Base-by-base conservation (phyloP, 2,888 invertebrate species). In the Acleris cristana region DNA sequence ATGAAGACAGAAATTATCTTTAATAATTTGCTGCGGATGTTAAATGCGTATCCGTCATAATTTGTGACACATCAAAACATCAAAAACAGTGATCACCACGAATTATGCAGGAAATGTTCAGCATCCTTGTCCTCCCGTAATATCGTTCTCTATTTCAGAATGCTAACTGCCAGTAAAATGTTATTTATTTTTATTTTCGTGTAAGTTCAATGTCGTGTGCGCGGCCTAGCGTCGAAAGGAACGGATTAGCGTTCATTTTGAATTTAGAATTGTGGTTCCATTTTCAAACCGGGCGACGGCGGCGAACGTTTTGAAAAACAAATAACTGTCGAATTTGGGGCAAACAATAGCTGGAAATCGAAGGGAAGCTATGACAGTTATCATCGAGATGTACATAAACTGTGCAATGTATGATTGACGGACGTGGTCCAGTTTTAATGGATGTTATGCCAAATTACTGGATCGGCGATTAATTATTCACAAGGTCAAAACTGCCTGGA, bases 141-240 rank as follows among this genome's bases (percentile, higher is more conserved):
- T 51, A 60, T 34, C 19, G n/a, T 19, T 34, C 72, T 73, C 72
- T 77, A 74, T 77, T 80, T 76, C 80, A 80, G 83, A 78, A 74
- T 74, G 69, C 23, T 53, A 57, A 64, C 51, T 21, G 52, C 48
- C 66, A 67, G 62, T 67, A 34, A 56, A 66, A 48, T 61, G 62
- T 72, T 71, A 77, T 71, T 76, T 77, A 77, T 73, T 80, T 79
- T 75, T 79, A 80, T 79, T 81, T 83, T 79, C 74, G 80, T 78
- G 72, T 84, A 87, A 86, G 87, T 86, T 89, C 88, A 89, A 87
- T 89, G 87, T 84, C 87, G 64, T 56, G 57, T 58, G 23, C 59
- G 64, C 62, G 70, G 61, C 71, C 72, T 70, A 70, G 71, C 71
- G 66, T 53, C 54, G 40, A 45, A 40, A 40, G 45, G 10, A 52